Percentiles rank a stretch among this genome's conserved stretches.
phyloP scores from a whole-genome alignment of 2,888 invertebrate genomes.

The Teleiodes luculella region DNA sequence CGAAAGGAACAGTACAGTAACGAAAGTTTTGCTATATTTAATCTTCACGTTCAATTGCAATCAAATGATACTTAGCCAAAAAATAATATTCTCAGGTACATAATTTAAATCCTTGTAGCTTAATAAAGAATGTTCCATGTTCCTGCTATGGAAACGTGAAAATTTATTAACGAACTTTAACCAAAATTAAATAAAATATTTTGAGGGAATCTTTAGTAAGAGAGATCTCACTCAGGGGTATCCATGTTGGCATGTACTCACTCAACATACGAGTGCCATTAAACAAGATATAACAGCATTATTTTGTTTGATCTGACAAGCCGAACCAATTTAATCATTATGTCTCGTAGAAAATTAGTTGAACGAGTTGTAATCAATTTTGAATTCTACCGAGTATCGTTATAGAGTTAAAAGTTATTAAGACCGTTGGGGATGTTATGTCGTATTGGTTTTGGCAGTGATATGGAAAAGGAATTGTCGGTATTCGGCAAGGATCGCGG shows the following conservation, averaged over 20 bases:
- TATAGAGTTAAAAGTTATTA: conserved; percentile 39
- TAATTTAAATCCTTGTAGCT: too few relatives aligned
- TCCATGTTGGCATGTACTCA: conserved; percentile 55
- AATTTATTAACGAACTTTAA: conserved; percentile 19
- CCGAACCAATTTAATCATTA: conserved; percentile 79
- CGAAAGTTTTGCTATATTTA: too few relatives aligned
- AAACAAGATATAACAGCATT: conserved; percentile 78
- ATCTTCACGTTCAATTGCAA: too few relatives aligned
- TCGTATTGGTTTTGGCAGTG: conserved; percentile 46
- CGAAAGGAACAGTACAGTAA: too few relatives aligned
- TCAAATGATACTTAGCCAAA: too few relatives aligned
- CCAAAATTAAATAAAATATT: conserved; percentile 18
- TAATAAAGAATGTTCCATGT: too few relatives aligned
- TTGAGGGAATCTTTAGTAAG: conserved; percentile 45
- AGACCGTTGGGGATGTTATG: conserved; percentile 39
- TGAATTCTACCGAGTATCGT: neutral
- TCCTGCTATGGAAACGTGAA: conserved; percentile 20
- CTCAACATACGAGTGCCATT: conserved; percentile 64
- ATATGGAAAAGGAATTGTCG: conserved; percentile 71
- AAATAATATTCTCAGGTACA: too few relatives aligned
- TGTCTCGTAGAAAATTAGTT: conserved; percentile 63
- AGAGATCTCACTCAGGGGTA: conserved; percentile 61
- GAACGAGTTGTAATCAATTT: neutral
- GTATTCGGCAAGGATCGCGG: conserved; percentile 71
- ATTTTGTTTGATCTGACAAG: conserved; percentile 78